Evolutionary conservation across 2,113 vertebrate species (phyloP).

Genomic region (Seriola quinqueradiata): DNA sequence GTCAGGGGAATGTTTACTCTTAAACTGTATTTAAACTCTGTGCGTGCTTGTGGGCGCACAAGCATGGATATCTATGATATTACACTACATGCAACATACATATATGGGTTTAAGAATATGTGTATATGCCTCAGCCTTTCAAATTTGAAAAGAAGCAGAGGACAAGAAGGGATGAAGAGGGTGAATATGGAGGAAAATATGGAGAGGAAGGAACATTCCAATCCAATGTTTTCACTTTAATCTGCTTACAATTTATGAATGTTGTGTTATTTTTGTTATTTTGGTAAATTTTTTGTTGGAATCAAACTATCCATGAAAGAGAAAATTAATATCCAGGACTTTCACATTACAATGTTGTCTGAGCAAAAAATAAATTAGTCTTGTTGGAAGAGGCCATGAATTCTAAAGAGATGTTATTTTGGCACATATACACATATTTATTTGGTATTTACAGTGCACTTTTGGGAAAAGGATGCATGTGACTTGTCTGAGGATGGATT

Average conservation of each 20-base stretch:
- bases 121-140: neutral
- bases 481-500: neutral
- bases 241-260: conserved; percentile 25
- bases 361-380: conserved; percentile 1
- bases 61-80: neutral
- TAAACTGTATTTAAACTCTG: conserved; percentile 48
- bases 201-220: conserved; percentile 20
- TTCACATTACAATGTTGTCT: conserved; percentile 1
- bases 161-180: neutral
- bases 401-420: conserved; percentile 39
- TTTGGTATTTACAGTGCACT: neutral
- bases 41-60: conserved; percentile 1
- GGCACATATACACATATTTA: neutral
- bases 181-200: neutral
- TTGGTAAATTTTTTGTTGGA: conserved; percentile 14
- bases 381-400: conserved; percentile 19
- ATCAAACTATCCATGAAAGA: conserved; percentile 8
- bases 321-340: conserved; percentile 15
- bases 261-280: conserved; percentile 13
- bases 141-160: neutral
- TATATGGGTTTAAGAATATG: conserved; percentile 4
- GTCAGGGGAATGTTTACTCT: conserved; percentile 56
- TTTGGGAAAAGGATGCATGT: neutral
- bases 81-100: neutral
- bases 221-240: conserved; percentile 22